Percentiles rank a stretch among this genome's conserved stretches.
phyloP scores from a whole-genome alignment of 2,113 vertebrate species.

The Anolis carolinensis region DNA sequence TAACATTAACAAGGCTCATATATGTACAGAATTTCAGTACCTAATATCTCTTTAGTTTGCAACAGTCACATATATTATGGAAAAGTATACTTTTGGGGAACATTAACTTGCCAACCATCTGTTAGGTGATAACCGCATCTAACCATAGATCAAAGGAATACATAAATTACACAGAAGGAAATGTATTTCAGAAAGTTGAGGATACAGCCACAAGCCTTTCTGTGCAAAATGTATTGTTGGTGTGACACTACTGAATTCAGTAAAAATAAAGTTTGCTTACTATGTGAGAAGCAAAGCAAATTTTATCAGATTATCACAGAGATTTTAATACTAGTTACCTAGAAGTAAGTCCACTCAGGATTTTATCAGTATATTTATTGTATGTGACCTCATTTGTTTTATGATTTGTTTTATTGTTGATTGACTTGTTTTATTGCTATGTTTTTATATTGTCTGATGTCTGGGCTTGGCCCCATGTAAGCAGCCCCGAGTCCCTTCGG shows the following conservation, averaged over 20 bases:
- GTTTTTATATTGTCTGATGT: too few relatives aligned
- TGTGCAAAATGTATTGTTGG: background rate
- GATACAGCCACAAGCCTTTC: slow-evolving; percentile 19
- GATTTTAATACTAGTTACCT: too few relatives aligned
- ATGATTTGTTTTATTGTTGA: too few relatives aligned
- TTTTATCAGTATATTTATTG: too few relatives aligned
- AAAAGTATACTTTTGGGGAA: slow-evolving; percentile 28
- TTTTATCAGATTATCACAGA: background rate
- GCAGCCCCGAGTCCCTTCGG: too few relatives aligned
- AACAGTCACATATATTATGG: slow-evolving; percentile 30
- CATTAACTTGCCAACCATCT: slow-evolving; percentile 45
- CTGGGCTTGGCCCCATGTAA: too few relatives aligned
- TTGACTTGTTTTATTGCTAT: too few relatives aligned
- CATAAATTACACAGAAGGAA: slow-evolving; percentile 41
- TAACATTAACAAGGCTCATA: slow-evolving; percentile 6
- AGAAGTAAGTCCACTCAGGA: too few relatives aligned
- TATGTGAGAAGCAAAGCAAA: too few relatives aligned
- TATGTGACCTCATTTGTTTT: too few relatives aligned
- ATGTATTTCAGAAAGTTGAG: slow-evolving; percentile 48
- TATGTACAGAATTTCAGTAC: slow-evolving; percentile 34
- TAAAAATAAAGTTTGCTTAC: background rate
- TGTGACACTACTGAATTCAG: background rate
- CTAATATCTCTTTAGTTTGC: slow-evolving; percentile 26
- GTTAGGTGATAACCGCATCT: slow-evolving; percentile 52
- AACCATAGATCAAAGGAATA: slow-evolving; percentile 51